These are phyloP conservation scores for Diogma glabrata DNA, from an alignment of 2,888 invertebrate genomes.

Conservation along the genomic window DNA sequence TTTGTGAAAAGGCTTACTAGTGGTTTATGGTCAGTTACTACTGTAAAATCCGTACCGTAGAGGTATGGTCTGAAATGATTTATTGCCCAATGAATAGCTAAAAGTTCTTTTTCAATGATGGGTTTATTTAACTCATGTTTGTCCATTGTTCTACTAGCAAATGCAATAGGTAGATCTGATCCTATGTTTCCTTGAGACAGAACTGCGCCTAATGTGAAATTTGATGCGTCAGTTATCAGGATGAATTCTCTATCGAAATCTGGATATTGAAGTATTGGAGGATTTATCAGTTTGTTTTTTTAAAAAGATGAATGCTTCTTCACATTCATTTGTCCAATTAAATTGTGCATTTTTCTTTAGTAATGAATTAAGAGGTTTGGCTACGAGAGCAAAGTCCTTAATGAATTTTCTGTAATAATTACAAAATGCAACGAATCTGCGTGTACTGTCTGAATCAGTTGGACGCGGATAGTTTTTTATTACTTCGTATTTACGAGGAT, in stretches of 20 bases:
- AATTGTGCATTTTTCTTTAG: neutral
- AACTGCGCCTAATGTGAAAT: neutral
- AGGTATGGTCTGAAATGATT: neutral
- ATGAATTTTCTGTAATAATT: conserved; percentile 1
- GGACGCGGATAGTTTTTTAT: neutral
- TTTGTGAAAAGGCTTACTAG: neutral
- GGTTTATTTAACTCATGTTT: neutral
- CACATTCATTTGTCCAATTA: neutral
- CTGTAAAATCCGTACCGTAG: neutral
- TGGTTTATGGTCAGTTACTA: neutral
- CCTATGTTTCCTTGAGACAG: neutral
- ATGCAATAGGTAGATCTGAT: neutral
- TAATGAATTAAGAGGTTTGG: neutral
- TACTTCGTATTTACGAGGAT: neutral
- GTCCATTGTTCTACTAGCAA: neutral
- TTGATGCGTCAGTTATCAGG: neutral
- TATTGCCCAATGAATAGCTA: neutral
- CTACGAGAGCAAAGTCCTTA: neutral
- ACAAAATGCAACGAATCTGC: neutral
- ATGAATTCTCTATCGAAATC: neutral
- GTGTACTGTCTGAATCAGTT: neutral
- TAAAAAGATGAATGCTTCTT: neutral
- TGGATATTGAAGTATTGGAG: neutral
- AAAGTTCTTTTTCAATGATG: neutral
- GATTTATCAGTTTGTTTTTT: neutral